phyloP scores from a whole-genome alignment of 2,797 vertebrate species.

The Artibeus jamaicensis region DNA sequence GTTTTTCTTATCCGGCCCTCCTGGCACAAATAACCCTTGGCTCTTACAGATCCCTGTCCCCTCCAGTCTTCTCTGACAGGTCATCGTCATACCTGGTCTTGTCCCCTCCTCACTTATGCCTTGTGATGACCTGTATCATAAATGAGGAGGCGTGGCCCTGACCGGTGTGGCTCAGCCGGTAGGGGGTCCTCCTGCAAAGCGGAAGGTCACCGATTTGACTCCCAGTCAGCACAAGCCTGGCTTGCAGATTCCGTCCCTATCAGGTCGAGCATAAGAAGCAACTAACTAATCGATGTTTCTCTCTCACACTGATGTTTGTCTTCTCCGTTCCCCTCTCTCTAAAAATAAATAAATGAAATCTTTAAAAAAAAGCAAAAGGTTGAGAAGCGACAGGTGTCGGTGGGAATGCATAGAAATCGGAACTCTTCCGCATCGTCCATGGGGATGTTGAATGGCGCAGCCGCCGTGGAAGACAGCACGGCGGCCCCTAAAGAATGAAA shows the following conservation, averaged over 20 bases:
- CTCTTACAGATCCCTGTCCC: background rate
- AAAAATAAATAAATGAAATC: background rate
- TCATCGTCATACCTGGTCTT: accelerated
- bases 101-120: background rate
- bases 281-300: background rate
- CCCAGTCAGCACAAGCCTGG: background rate
- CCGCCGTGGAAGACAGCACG: background rate
- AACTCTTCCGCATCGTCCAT: background rate
- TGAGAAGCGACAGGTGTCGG: background rate
- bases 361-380: background rate
- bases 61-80: background rate
- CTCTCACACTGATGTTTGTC: background rate
- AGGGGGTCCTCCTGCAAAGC: too few species aligned
- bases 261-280: background rate
- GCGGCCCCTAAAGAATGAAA: background rate
- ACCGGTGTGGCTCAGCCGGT: background rate
- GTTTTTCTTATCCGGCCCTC: background rate
- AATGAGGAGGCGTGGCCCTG: background rate
- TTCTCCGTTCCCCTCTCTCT: background rate
- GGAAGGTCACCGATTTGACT: background rate
- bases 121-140: background rate
- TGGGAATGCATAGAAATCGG: background rate
- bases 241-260: background rate
- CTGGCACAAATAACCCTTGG: background rate
- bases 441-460: background rate